Conservation (phyloP, 2,113 vertebrate species). For the Tetrao urogallus region DNA sequence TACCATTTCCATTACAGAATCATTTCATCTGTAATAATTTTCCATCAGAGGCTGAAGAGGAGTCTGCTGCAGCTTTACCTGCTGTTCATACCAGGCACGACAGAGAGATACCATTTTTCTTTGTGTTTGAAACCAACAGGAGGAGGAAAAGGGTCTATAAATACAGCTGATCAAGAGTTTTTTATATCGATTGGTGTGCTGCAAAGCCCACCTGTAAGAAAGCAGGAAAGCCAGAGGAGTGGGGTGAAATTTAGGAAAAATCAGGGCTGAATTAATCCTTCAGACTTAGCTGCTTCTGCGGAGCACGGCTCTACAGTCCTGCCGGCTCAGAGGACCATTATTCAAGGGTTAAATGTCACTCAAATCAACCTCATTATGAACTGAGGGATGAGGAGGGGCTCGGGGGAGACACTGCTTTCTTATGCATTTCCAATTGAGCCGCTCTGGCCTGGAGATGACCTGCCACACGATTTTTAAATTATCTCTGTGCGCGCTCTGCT, state of each 20-base stretch:
- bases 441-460: constrained; percentile 84
- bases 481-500: constrained; percentile 77
- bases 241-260: constrained; percentile 60
- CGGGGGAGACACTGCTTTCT: constrained; percentile 66
- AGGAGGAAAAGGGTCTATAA: constrained; percentile 69
- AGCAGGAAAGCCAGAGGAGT: constrained; percentile 34
- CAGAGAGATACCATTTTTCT: constrained; percentile 76
- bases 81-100: constrained; percentile 64
- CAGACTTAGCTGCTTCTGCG: constrained; percentile 8
- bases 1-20: constrained; percentile 64
- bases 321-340: constrained; percentile 47
- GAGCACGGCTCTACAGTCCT: constrained; percentile 21
- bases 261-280: constrained; percentile 49
- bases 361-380: constrained; percentile 78
- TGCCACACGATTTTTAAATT: constrained; percentile 78
- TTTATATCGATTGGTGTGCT: constrained; percentile 56
- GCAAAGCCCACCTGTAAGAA: constrained; percentile 76
- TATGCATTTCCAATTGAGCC: constrained; percentile 79
- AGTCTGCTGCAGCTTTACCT: constrained; percentile 62
- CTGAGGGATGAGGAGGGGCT: constrained; percentile 59
- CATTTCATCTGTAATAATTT: constrained; percentile 73
- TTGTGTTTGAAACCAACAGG: constrained; percentile 75
- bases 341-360: constrained; percentile 84
- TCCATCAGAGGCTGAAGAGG: constrained; percentile 58
- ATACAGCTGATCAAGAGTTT: constrained; percentile 70